Conservation (phyloP, 2,797 vertebrate species). For the Crocidura indochinensis region DNA sequence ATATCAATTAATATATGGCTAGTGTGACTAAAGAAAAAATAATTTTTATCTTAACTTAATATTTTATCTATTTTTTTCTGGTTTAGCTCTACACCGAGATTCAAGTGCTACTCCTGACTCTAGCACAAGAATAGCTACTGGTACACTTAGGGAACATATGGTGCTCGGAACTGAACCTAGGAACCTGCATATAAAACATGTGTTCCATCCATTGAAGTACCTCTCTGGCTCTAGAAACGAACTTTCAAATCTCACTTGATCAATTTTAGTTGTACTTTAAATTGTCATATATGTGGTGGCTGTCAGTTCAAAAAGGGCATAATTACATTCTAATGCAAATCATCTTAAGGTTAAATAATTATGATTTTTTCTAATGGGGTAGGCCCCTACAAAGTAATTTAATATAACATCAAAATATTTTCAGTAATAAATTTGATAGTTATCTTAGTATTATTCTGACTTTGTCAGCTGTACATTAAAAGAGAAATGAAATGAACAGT, state of each 20-base stretch:
- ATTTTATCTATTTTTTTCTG: no score
- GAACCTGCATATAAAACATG: no score
- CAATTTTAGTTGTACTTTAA: conserved; percentile 48
- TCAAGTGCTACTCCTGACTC: no score
- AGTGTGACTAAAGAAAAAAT: not conserved
- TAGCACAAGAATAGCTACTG: no score
- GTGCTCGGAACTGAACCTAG: no score
- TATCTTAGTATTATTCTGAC: not conserved
- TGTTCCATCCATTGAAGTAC: no score
- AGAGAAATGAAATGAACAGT: not conserved
- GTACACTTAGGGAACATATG: no score
- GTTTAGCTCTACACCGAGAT: no score
- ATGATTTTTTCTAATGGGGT: not conserved
- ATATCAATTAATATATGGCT: conserved; percentile 8
- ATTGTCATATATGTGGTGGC: conserved; percentile 15
- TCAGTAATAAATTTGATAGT: not conserved
- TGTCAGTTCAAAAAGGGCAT: conserved; percentile 39
- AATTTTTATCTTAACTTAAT: no score
- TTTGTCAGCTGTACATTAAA: not conserved
- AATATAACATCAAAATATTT: conserved; percentile 9
- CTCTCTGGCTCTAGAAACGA: not conserved
- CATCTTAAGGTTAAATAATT: conserved; percentile 41
- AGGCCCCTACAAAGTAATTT: conserved; percentile 10
- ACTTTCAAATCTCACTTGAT: conserved; percentile 48
- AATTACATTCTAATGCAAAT: not conserved